These are phyloP conservation scores for Mastomys coucha DNA, from an alignment of 2,113 vertebrate species.

Conservation along the genomic window DNA sequence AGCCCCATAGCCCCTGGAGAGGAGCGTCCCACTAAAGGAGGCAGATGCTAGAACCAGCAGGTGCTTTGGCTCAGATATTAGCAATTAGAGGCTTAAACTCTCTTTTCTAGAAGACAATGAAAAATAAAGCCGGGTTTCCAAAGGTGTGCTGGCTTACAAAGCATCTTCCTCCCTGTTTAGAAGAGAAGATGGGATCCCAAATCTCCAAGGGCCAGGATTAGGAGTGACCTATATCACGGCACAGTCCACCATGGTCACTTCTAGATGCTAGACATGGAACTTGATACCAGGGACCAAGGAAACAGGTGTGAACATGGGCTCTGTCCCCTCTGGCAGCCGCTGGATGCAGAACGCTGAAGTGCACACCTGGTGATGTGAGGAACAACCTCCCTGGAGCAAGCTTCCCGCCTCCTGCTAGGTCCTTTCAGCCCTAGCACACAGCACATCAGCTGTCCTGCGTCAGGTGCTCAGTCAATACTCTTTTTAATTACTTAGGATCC, in stretches of 20 bases:
- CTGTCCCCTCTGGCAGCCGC: too few species aligned
- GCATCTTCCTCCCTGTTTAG: neutral
- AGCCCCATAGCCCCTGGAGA: conserved; percentile 27
- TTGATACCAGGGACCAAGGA: neutral
- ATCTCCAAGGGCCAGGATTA: neutral
- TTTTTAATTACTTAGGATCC: neutral
- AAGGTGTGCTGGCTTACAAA: neutral
- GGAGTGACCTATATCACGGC: neutral
- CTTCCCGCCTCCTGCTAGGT: neutral
- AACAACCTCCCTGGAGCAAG: neutral
- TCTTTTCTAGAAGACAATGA: conserved; percentile 58
- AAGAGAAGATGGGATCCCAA: neutral
- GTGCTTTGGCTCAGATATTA: conserved; percentile 44
- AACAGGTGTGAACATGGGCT: neutral
- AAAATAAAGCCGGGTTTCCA: conserved; percentile 55
- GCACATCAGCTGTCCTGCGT: neutral
- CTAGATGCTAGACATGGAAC: too few species aligned
- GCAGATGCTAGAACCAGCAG: conserved; percentile 43
- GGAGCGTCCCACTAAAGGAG: neutral
- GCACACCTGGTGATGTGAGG: rapidly evolving
- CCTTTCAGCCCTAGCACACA: neutral
- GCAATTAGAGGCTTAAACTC: conserved; percentile 64
- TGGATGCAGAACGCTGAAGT: rapidly evolving
- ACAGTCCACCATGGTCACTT: neutral
- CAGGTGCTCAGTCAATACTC: neutral